Evolutionary conservation across 2,797 vertebrate species (phyloP).

Genomic region (Borostomias antarcticus): DNA sequence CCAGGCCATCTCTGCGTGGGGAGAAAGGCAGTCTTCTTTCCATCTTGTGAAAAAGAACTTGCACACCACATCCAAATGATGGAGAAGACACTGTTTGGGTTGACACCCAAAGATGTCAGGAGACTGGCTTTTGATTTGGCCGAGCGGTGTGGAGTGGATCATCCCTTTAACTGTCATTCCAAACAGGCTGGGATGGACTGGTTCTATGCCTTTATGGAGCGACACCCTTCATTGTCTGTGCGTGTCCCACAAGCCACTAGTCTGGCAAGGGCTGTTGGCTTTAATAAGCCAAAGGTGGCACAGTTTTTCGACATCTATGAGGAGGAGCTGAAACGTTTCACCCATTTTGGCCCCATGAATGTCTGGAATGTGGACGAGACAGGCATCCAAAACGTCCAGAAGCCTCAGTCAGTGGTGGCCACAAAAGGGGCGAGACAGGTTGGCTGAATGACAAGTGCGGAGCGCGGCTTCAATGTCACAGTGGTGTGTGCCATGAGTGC

Average conservation of each 20-base stretch:
- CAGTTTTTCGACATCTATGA: slow-evolving; percentile 1
- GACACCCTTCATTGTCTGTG: neutral
- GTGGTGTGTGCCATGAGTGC: slow-evolving; percentile 2
- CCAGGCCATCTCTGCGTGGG: neutral
- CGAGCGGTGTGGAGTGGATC: neutral
- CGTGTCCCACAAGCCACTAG: neutral
- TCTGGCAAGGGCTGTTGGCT: neutral
- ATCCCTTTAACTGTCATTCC: too few relatives aligned
- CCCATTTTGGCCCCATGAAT: neutral
- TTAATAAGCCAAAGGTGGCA: too few relatives aligned
- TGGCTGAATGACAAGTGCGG: slow-evolving; percentile 6
- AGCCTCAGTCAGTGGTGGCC: neutral
- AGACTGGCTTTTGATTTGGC: neutral
- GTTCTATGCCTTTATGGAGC: neutral
- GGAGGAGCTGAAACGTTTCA: neutral
- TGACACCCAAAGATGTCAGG: neutral
- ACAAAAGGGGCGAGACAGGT: slow-evolving; percentile 1
- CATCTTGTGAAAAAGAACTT: too few relatives aligned
- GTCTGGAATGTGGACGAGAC: slow-evolving; percentile 11
- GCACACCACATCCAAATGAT: too few relatives aligned
- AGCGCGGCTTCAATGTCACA: slow-evolving; percentile 9
- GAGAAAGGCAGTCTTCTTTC: too few relatives aligned
- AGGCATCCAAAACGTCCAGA: slow-evolving; percentile 9
- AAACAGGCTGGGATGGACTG: too few relatives aligned
- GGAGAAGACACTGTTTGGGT: too few relatives aligned